Base-by-base conservation (phyloP, 2,797 vertebrate genomes). In the Eutrigla gurnardus region DNA sequence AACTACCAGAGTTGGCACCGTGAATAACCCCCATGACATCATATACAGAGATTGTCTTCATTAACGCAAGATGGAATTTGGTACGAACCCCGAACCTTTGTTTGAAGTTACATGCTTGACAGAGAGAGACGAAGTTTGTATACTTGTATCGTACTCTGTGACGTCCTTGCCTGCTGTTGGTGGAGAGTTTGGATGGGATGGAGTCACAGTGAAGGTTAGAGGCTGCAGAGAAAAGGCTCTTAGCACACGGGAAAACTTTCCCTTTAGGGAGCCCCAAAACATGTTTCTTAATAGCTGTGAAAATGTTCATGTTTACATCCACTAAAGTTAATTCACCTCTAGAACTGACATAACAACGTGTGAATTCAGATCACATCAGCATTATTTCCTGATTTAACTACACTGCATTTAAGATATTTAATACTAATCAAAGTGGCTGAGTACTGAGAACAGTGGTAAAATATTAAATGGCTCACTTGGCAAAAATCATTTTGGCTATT, bases 171-270 rank as follows among this genome's bases (percentile, higher is more conserved):
- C 36, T 33, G 55, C 39, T 59, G 12, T 63, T 18, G 45, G 13
- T 71, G 52, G 15, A 53, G 49, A 6, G 35, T 42, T 49, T 9
- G 7, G 36, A 7, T 63, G 58, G 17, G 49, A 54, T 43, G 62
- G 36, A 55, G 50, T 36, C 57, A 53, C 42, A 49, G 46, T 25
- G 3, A 47, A 64, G 67, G 53, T 50, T 4, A 54, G 32, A 69
- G 60, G 69, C 36, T 62, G 36, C n/a, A 42, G 57, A 63, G 33
- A 47, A 57, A 49, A 66, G 68, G 75, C 65, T 81, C 78, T 73
- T 76, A 61, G 49, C 71, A 47, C 8, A 4, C 61, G 39, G 25
- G 35, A 57, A 58, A 47, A 49, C 63, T 17, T 6, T 54, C 55
- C 62, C 13, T 61, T 46, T 15, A n/a, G 40, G 15, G 3, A 8